phyloP scores from a whole-genome alignment of 2,797 vertebrate genomes.

The Eupleurogrammus muticus region DNA sequence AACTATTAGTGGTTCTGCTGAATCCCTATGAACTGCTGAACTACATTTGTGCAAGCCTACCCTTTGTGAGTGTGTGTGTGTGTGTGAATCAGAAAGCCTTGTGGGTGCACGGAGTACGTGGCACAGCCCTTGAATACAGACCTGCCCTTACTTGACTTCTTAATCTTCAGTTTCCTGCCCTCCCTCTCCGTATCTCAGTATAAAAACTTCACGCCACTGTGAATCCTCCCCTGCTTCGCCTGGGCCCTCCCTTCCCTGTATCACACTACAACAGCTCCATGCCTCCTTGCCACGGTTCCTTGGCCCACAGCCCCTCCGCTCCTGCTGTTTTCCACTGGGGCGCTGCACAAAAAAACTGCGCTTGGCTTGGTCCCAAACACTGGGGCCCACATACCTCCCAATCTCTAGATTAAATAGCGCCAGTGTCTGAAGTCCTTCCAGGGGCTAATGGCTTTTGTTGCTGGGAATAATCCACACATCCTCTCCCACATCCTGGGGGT shows the following conservation, averaged over 20 bases:
- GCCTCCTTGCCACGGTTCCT: conserved; percentile 60
- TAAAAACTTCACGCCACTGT: conserved; percentile 75
- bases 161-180: conserved; percentile 85
- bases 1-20: conserved; percentile 31
- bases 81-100: conserved; percentile 36
- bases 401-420: conserved; percentile 87
- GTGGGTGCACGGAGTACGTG: conserved; percentile 39
- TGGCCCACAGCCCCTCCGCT: conserved; percentile 53
- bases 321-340: conserved; percentile 76
- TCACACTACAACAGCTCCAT: conserved; percentile 70
- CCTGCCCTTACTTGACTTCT: conserved; percentile 83
- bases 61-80: neutral
- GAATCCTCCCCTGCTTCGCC: conserved; percentile 64
- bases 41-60: conserved; percentile 25
- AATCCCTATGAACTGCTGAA: conserved; percentile 45
- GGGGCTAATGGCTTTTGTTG: conserved; percentile 88
- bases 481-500: conserved; percentile 89
- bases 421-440: conserved; percentile 88
- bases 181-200: conserved; percentile 71
- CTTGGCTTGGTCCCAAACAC: conserved; percentile 81
- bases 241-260: conserved; percentile 58
- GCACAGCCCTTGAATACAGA: conserved; percentile 62
- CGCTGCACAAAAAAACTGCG: conserved; percentile 79
- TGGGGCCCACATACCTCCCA: conserved; percentile 85
- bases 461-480: conserved; percentile 89